phyloP scores from a whole-genome alignment of 2,888 invertebrate species.

The Coelopa pilipes region DNA sequence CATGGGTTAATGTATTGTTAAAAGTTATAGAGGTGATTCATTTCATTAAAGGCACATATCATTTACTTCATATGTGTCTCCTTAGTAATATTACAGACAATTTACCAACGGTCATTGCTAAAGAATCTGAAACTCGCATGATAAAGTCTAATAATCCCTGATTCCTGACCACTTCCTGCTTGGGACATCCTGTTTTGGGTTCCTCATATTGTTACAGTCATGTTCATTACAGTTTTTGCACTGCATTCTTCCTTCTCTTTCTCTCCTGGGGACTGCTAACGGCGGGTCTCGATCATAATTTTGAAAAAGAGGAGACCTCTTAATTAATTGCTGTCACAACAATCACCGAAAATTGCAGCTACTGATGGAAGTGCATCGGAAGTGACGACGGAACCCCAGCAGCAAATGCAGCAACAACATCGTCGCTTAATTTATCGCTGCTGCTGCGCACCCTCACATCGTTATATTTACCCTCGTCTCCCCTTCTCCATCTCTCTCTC shows the following conservation, averaged over 20 bases:
- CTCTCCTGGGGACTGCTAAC: neutral
- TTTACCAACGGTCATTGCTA: no score
- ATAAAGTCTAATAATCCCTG: no score
- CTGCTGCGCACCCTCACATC: neutral
- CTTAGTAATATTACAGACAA: no score
- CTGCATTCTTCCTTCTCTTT: neutral
- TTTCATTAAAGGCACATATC: no score
- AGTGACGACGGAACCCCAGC: neutral
- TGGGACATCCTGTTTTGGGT: no score
- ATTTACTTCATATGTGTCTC: no score
- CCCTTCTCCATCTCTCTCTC: neutral
- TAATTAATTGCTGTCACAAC: conserved; percentile 35
- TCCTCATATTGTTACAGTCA: neutral
- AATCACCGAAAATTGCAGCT: conserved; percentile 14
- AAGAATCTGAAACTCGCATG: no score
- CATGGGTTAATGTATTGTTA: no score
- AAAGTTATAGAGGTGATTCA: no score
- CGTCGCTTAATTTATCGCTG: conserved; percentile 4
- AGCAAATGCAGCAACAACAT: neutral
- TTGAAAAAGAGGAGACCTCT: neutral
- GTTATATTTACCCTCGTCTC: neutral
- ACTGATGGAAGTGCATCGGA: conserved; percentile 19
- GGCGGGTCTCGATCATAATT: neutral
- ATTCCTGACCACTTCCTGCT: no score
- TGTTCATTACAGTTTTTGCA: neutral